Evolutionary conservation across 2,797 vertebrate species (phyloP).

Genomic region (Columba guinea): DNA sequence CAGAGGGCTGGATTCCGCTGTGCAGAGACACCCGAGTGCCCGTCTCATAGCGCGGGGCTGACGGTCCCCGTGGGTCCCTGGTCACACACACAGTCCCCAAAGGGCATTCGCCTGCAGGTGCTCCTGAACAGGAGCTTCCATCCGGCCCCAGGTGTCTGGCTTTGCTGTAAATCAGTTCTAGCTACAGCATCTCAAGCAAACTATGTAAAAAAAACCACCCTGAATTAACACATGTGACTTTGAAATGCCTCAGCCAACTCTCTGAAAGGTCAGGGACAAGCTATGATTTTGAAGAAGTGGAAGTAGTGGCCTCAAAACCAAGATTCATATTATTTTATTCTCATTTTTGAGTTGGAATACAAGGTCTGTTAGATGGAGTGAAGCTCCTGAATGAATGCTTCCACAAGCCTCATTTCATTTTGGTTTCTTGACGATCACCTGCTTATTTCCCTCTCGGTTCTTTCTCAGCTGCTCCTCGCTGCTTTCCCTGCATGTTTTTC

Average conservation of each 20-base stretch:
- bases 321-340: not conserved
- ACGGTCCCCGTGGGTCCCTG: not conserved
- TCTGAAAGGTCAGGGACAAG: not conserved
- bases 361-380: not conserved
- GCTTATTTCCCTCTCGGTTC: not conserved
- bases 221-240: not conserved
- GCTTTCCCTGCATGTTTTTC: not conserved
- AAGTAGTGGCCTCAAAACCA: not conserved
- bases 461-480: not conserved
- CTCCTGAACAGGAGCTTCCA: not conserved
- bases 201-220: not conserved
- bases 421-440: not conserved
- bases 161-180: not conserved
- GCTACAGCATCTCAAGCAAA: not conserved
- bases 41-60: not conserved
- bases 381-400: not conserved
- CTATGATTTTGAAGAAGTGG: not conserved
- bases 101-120: not conserved
- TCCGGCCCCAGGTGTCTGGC: not conserved
- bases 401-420: not conserved
- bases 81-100: not conserved
- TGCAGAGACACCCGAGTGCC: not conserved
- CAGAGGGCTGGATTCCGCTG: not conserved
- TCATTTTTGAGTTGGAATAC: not conserved
- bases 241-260: not conserved